Conservation (phyloP, 2,113 vertebrate genomes). For the Aegithalos caudatus region DNA sequence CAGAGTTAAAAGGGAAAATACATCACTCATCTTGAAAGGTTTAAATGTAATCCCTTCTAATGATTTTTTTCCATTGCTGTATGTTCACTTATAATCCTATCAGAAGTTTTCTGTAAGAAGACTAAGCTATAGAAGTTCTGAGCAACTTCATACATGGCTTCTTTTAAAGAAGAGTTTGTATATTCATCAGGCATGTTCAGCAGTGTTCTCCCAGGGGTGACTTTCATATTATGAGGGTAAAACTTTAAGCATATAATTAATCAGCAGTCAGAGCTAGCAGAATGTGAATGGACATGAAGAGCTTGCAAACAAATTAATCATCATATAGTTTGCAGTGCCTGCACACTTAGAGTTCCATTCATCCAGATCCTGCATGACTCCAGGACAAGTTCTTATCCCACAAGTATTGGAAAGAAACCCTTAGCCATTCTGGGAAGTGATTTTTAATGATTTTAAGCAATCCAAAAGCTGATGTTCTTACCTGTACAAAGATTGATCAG, state of each 20-base stretch:
- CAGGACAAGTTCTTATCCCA: neutral
- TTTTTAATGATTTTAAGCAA: neutral
- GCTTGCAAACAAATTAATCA: neutral
- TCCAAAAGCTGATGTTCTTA: neutral
- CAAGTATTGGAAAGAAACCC: neutral
- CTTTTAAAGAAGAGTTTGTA: neutral
- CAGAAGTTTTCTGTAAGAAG: neutral
- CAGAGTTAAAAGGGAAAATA: neutral
- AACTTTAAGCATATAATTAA: neutral
- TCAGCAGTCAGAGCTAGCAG: neutral
- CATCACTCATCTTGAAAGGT: neutral
- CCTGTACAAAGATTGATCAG: neutral
- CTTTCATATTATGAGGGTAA: neutral
- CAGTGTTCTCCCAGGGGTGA: neutral
- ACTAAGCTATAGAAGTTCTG: too few species aligned
- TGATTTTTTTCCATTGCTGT: neutral
- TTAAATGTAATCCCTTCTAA: conserved; percentile 40
- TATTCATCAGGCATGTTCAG: neutral
- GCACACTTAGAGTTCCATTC: neutral
- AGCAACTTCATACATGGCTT: neutral
- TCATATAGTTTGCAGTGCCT: neutral
- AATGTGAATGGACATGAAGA: neutral
- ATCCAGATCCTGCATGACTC: neutral
- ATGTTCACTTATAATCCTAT: neutral
- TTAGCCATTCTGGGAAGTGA: neutral